A percentile compares a stretch with the other conserved stretches of the same genome.
These are phyloP conservation scores for Neolamprologus sp. DNA, from an alignment of 2,113 vertebrate species.

Conservation along the genomic window DNA sequence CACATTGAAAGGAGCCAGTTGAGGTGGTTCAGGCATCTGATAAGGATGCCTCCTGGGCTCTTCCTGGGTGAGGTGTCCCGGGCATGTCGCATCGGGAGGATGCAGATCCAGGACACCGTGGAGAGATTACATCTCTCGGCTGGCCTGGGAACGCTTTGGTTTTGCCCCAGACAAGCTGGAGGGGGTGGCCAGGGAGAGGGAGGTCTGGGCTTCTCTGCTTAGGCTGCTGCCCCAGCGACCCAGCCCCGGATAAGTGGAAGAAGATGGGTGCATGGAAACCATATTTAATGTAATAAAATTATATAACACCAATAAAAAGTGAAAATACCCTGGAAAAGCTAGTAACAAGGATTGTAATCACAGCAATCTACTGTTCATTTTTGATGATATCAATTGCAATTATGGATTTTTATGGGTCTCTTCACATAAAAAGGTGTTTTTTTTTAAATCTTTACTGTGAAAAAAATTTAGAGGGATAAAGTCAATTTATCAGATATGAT, in stretches of 20 bases:
- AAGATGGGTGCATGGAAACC: background rate
- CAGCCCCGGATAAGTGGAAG: rapidly evolving
- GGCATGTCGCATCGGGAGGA: background rate
- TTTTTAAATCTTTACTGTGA: background rate
- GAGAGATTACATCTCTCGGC: background rate
- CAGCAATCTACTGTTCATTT: background rate
- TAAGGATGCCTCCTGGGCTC: background rate
- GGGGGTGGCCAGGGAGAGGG: background rate
- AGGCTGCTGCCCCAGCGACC: background rate
- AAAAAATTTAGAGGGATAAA: rapidly evolving
- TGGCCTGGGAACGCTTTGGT: background rate
- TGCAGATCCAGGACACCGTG: background rate
- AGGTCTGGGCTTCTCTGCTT: background rate
- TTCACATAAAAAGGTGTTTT: background rate
- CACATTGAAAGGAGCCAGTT: background rate
- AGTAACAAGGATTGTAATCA: background rate
- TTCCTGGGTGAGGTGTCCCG: background rate
- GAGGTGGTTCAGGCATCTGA: background rate
- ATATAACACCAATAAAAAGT: background rate
- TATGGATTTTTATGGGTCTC: background rate
- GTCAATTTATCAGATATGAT: background rate
- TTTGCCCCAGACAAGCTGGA: background rate
- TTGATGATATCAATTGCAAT: background rate
- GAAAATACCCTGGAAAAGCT: background rate
- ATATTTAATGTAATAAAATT: background rate